Base-by-base conservation (phyloP, 2,888 invertebrate genomes). In the Mesorhabditis sp. region DNA sequence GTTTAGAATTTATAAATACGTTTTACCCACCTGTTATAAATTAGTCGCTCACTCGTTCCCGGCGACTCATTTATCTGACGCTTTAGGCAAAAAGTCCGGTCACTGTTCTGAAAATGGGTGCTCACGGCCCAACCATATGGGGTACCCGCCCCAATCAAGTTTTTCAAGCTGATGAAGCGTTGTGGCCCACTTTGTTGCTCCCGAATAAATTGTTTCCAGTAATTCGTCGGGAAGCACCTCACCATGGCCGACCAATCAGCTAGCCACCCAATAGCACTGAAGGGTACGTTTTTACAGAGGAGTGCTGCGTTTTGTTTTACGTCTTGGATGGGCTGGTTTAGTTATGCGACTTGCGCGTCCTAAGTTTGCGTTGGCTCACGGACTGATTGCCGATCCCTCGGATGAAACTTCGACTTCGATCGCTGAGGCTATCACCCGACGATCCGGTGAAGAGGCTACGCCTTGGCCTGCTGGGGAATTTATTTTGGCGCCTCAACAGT, bases 321-420 rank as follows among this genome's bases (percentile, higher is more conserved):
- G n/a, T 0, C 58, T 50, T 50, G 58, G 7, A 13, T 50, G 7
- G 28, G 28, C 28, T n/a, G 44, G 41, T 74, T 67, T 62, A 78
- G 96, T 97, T 67, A 95, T 97, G 94, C 90, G 96, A 78, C 89
- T 97, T 75, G 95, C 95, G 2, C 91, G 93, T 82, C 96, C 96
- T 4, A 92, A 93, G 44, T 88, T 96, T 76, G 87, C 90, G 7
- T 74, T 76, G 91, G 92, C 86, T 94, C 94, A 88, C 89, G 94
- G 76, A 92, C 93, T 5, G 92, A 92, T 72, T 91, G 91, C 90
- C 92, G 78, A 90, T 94, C 83, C 81, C 50, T 75, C 69, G 5
- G 84, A 85, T 71, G 58, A 61, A 15, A 43, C 75, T 68, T 65
- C 74, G 10, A 63, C 62, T n/a, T 68, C 64, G 45, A 72, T 82